These are phyloP conservation scores for Boloria euphrosyne DNA, from an alignment of 2,888 invertebrate genomes.

Conservation along the genomic window DNA sequence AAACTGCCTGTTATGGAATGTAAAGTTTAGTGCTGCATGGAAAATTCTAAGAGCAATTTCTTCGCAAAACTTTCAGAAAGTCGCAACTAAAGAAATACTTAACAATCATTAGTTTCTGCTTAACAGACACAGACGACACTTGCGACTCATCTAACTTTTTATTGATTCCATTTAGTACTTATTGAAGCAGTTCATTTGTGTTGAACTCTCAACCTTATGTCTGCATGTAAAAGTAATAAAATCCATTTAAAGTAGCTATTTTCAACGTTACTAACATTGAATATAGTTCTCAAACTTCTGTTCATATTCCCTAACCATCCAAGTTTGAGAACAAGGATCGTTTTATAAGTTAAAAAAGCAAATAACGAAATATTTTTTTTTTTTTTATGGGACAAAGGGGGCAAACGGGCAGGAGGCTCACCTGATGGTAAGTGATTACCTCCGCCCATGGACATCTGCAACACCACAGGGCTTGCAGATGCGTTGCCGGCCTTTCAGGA, in stretches of 20 bases:
- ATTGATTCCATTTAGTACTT: constrained; percentile 19
- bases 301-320: constrained; percentile 27
- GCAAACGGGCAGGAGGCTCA: too few relatives aligned
- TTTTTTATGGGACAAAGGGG: too few relatives aligned
- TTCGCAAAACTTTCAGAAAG: not conserved
- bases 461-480: too few relatives aligned
- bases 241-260: constrained; percentile 24
- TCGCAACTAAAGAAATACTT: constrained; percentile 7
- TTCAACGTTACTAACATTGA: constrained; percentile 20
- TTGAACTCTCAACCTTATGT: constrained; percentile 19
- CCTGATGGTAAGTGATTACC: too few relatives aligned
- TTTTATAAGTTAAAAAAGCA: constrained; percentile 14
- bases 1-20: not conserved
- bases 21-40: not conserved
- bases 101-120: constrained; percentile 17
- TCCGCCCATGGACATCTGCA: too few relatives aligned
- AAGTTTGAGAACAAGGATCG: constrained; percentile 24
- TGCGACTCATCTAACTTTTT: constrained; percentile 10
- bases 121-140: constrained; percentile 9
- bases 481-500: too few relatives aligned
- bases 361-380: not conserved
- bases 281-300: constrained; percentile 27
- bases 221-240: constrained; percentile 27
- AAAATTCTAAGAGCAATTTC: not conserved
- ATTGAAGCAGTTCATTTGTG: not conserved